Evolutionary conservation across 2,797 vertebrate genomes (phyloP).

Genomic region (Oryzias dopingdopingensis): DNA sequence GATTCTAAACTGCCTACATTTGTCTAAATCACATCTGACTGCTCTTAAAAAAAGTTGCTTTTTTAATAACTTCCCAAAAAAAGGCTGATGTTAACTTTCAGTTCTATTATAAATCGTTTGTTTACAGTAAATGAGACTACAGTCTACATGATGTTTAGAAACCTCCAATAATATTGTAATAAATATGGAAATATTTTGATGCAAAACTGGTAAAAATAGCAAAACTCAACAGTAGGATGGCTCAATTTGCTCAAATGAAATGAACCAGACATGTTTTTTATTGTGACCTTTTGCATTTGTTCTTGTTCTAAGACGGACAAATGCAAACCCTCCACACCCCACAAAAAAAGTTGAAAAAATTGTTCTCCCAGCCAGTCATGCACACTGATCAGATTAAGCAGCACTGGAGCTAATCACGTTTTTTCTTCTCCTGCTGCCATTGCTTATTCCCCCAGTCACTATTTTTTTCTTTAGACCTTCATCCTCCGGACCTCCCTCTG

Average conservation of each 20-base stretch:
- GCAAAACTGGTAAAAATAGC: no score
- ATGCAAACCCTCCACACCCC: not conserved
- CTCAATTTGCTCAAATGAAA: not conserved
- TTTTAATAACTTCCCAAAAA: no score
- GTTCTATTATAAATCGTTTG: no score
- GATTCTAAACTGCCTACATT: no score
- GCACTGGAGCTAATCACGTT: conserved; percentile 55
- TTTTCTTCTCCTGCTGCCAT: conserved; percentile 24
- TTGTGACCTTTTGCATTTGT: not conserved
- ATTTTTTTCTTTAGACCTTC: not conserved
- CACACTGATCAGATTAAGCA: conserved; percentile 74
- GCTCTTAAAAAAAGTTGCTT: no score
- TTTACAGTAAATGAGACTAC: no score
- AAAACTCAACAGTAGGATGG: no score
- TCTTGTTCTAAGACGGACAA: not conserved
- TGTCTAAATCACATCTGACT: no score
- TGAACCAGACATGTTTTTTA: conserved; percentile 1
- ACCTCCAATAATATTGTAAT: no score
- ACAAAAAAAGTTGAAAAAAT: not conserved
- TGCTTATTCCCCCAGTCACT: conserved; percentile 29
- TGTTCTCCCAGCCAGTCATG: conserved; percentile 56
- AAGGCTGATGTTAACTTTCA: no score
- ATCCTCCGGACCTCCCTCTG: conserved; percentile 21
- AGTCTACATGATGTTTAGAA: no score
- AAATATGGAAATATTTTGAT: no score